Evolutionary conservation across 1,140 invertebrate species (phyloP).

Genomic region (Chironomus tepperi): DNA sequence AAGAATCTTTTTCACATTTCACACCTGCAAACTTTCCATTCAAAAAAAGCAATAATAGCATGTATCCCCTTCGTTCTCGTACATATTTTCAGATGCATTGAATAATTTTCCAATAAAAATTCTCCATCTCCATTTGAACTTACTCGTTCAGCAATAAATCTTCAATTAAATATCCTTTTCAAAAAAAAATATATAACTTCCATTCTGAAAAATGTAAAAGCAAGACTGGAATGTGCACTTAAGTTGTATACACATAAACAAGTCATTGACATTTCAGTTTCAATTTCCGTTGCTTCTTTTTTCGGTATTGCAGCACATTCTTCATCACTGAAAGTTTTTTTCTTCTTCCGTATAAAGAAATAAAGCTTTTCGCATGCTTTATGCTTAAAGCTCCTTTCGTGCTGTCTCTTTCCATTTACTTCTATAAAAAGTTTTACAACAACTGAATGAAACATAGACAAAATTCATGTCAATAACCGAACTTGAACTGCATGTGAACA

Average conservation of each 20-base stretch:
- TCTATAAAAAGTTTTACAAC: background rate
- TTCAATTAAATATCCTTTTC: too few relatives aligned
- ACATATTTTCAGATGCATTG: too few relatives aligned
- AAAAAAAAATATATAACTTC: too few relatives aligned
- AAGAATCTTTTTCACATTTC: too few relatives aligned
- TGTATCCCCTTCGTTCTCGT: too few relatives aligned
- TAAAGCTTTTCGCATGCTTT: background rate
- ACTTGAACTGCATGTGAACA: background rate
- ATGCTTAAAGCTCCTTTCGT: background rate
- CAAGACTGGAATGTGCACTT: too few relatives aligned
- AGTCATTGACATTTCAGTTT: background rate
- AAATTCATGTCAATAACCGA: conserved; percentile 19
- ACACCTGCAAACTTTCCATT: too few relatives aligned
- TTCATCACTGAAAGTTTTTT: background rate
- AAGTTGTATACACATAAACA: background rate
- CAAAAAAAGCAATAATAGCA: too few relatives aligned
- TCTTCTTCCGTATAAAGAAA: background rate
- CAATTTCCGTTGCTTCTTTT: background rate
- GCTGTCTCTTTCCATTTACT: background rate
- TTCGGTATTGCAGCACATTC: background rate
- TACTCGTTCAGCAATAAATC: too few relatives aligned
- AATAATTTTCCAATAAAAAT: too few relatives aligned
- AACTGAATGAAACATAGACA: background rate
- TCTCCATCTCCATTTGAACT: too few relatives aligned
- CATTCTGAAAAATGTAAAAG: too few relatives aligned